Base-by-base conservation (phyloP, 2,113 vertebrate species). In the Tringa solitaria region DNA sequence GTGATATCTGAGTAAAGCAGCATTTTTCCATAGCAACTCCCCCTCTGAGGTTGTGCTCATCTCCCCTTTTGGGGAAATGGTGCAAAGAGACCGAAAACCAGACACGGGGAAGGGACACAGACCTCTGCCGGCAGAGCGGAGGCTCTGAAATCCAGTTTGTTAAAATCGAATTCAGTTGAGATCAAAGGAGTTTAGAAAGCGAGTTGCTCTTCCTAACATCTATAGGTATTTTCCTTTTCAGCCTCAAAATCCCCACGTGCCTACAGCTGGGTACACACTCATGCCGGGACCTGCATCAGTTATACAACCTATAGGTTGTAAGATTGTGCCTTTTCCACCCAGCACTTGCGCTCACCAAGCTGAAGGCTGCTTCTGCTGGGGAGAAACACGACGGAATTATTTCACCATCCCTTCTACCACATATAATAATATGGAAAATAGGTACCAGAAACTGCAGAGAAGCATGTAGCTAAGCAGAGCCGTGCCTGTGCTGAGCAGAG, bases 81-180 rank as follows among this genome's bases (percentile, higher is more conserved):
- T 28, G 32, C 67, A 13, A 22, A 24, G 21, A 70, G 50, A 73
- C 27, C 23, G 41, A 85, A 28, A 77, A 7, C 26, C 76, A 78
- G 39, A 5, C 2, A 0, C 0, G 2, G 41, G 39, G 65, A 32
- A 32, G 26, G 53, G 81, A n/a, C 77, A 35, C 4, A 17, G 54
- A 16, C 7, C 0, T 0, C 70, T 53, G 75, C 4, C 0, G 0
- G 57, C 35, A 76, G 46, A 60, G 20, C 6, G 0, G 33, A 56
- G 37, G 14, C 33, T 78, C 89, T 53, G 28, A 30, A 45, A 57
- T 33, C 73, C 53, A 35, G 26, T 67, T 46, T 37, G 13, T n/a
- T 43, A 32, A 33, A 76, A 85, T 13, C 14, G 1, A 76, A 54
- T 20, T 54, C 33, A 18, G 13, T 14, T 23, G 50, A 63, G n/a